Conservation (phyloP, 2,797 vertebrate species). For the Eidolon dupreanum region DNA sequence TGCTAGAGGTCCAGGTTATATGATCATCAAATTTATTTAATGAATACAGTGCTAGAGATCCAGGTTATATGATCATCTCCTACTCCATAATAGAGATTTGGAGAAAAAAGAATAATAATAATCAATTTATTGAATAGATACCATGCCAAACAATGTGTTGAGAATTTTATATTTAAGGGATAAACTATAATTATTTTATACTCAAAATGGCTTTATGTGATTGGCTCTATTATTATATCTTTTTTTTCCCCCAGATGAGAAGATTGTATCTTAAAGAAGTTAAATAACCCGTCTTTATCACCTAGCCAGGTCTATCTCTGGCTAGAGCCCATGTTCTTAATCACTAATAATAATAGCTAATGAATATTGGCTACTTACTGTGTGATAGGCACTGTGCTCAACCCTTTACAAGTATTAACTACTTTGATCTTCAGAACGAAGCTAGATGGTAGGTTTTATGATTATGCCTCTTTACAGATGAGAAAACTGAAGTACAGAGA, state of each 20-base stretch:
- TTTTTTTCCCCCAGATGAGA: neutral
- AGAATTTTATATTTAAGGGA: neutral
- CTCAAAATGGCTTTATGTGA: neutral
- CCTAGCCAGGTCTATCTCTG: neutral
- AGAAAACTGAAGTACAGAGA: neutral
- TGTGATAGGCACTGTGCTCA: neutral
- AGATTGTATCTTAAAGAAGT: neutral
- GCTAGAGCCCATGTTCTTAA: neutral
- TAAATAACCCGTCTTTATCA: neutral
- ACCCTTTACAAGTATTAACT: neutral
- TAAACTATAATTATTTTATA: slow-evolving; percentile 38
- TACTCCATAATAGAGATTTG: neutral
- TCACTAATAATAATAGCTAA: neutral
- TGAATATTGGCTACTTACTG: neutral
- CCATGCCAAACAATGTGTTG: neutral
- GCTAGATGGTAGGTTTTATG: neutral
- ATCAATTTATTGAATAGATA: neutral
- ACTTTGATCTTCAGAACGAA: neutral
- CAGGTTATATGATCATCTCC: neutral
- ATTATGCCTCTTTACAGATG: neutral
- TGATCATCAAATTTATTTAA: neutral
- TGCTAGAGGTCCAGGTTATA: neutral
- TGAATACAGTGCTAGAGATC: neutral
- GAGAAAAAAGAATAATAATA: neutral
- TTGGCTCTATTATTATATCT: neutral